Conservation (phyloP, 1,140 invertebrate species). For the Meloidogyne chitwoodi region DNA sequence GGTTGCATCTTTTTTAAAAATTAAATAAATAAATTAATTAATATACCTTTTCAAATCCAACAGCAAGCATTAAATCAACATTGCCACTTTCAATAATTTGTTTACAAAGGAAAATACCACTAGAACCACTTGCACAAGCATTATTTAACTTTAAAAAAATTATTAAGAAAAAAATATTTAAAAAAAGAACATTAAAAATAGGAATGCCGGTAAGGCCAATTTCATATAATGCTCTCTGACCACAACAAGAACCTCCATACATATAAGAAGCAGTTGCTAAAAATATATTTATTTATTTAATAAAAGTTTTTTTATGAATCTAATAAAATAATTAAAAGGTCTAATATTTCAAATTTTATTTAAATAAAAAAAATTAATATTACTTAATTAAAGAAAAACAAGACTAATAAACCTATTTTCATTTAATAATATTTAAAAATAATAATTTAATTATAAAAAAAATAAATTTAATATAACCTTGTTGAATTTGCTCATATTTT, state of each 20-base stretch:
- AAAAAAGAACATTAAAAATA: conserved; percentile 75
- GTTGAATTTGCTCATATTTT: conserved; percentile 75
- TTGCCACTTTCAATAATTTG: conserved; percentile 74
- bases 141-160: conserved; percentile 69
- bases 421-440: too few relatives aligned
- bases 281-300: background rate
- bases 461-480: conserved; percentile 61
- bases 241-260: conserved; percentile 91
- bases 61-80: conserved; percentile 79
- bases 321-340: too few relatives aligned
- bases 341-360: too few relatives aligned
- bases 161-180: background rate
- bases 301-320: too few relatives aligned
- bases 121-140: conserved; percentile 92
- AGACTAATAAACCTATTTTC: too few relatives aligned
- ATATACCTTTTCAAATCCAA: conserved; percentile 83
- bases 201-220: conserved; percentile 93
- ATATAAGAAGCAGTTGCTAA: conserved; percentile 88
- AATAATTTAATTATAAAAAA: background rate
- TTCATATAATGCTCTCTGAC: conserved; percentile 87
- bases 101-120: conserved; percentile 81
- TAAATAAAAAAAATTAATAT: too few relatives aligned
- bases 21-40: background rate
- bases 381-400: too few relatives aligned
- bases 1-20: conserved; percentile 71